Evolutionary conservation across 2,797 vertebrate species (phyloP).

Genomic region (Alectoris magna): DNA sequence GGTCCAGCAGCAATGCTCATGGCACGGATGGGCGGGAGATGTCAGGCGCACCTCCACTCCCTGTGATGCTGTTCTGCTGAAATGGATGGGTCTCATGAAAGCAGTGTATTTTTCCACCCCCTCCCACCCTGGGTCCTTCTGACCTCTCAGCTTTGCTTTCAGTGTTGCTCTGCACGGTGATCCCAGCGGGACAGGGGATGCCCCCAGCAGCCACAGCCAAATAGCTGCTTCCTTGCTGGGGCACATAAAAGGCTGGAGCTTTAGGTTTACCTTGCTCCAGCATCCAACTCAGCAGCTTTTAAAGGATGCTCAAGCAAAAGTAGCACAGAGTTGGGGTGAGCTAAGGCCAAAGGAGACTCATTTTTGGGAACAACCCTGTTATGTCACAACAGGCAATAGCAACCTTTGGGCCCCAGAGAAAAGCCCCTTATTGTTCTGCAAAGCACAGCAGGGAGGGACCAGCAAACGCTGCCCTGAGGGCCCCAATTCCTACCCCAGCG

Average conservation of each 20-base stretch:
- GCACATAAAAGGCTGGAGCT: not conserved
- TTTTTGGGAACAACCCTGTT: not conserved
- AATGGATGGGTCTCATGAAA: rapidly evolving
- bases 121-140: not conserved
- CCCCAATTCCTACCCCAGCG: not conserved
- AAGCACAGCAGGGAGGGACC: not conserved
- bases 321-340: not conserved
- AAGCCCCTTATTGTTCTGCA: not conserved
- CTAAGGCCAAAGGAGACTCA: not conserved
- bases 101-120: rapidly evolving
- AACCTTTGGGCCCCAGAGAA: not conserved
- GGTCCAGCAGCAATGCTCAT: not conserved
- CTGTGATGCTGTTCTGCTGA: not conserved
- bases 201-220: not conserved
- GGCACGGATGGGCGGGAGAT: rapidly evolving
- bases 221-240: not conserved
- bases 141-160: not conserved
- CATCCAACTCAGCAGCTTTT: not conserved
- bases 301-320: not conserved
- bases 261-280: not conserved
- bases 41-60: rapidly evolving
- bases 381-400: not conserved
- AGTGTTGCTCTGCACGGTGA: not conserved
- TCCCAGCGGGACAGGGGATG: not conserved
- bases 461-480: not conserved